A percentile compares a stretch with the other conserved stretches of the same genome.
Conservation (phyloP, 92 coral and sea anemone species). For the Parazoanthus darwini region DNA sequence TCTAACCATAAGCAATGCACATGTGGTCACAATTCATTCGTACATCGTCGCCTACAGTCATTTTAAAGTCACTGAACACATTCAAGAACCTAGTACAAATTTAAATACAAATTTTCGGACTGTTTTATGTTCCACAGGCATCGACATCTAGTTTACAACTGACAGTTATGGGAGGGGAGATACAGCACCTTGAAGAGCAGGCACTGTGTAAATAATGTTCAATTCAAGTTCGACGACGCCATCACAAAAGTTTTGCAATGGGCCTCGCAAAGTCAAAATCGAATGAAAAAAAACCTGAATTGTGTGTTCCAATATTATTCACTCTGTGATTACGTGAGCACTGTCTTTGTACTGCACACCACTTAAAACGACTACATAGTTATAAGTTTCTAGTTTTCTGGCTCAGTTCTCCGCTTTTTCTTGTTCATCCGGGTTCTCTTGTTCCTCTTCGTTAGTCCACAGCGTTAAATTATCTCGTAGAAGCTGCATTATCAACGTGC, state of each 20-base stretch:
- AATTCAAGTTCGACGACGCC: constrained; percentile 32
- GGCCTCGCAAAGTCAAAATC: constrained; percentile 33
- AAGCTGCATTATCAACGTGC: constrained; percentile 67
- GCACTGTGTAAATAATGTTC: constrained; percentile 36
- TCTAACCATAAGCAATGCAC: too few relatives aligned
- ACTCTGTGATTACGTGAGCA: constrained; percentile 26
- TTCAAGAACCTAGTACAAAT: constrained; percentile 29
- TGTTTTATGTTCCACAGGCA: constrained; percentile 2
- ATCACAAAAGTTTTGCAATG: constrained; percentile 18
- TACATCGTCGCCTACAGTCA: constrained; percentile 24
- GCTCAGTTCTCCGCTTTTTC: constrained; percentile 55
- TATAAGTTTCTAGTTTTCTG: constrained; percentile 21
- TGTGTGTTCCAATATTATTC: constrained; percentile 16
- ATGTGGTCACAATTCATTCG: constrained; percentile 28
- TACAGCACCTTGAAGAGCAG: constrained; percentile 28
- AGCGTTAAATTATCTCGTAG: constrained; percentile 63
- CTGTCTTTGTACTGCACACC: not conserved
- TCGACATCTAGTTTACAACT: constrained; percentile 27
- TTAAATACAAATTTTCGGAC: constrained; percentile 38
- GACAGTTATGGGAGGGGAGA: constrained; percentile 23
- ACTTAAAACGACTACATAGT: constrained; percentile 43
- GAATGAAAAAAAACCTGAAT: constrained; percentile 33
- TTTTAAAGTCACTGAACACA: not conserved
- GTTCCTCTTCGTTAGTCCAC: constrained; percentile 45
- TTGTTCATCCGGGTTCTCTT: constrained; percentile 33